Evolutionary conservation across 2,797 vertebrate species (phyloP).

Genomic region (Sciaenops ocellatus): DNA sequence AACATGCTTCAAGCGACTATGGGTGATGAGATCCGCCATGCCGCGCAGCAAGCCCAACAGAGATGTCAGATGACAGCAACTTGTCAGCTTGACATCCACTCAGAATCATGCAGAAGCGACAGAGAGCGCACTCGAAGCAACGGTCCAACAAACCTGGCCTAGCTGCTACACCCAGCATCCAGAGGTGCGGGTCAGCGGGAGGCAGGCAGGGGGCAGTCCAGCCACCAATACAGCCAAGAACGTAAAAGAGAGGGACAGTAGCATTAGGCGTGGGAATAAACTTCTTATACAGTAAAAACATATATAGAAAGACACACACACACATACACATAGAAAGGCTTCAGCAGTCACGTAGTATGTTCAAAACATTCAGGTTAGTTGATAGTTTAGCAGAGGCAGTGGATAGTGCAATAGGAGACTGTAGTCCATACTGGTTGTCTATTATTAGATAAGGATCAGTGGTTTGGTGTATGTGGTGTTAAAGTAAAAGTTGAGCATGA

Average conservation of each 20-base stretch:
- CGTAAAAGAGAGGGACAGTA: constrained; percentile 83
- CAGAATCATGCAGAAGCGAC: constrained; percentile 56
- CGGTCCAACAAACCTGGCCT: constrained; percentile 88
- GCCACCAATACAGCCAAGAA: constrained; percentile 64
- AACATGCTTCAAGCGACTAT: constrained; percentile 33
- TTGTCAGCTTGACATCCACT: constrained; percentile 26
- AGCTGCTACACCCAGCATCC: constrained; percentile 86
- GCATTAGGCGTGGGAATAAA: constrained; percentile 74
- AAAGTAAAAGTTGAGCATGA: constrained; percentile 13
- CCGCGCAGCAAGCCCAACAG: constrained; percentile 26
- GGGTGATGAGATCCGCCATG: constrained; percentile 8
- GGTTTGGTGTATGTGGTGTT: neutral
- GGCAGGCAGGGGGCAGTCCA: constrained; percentile 78
- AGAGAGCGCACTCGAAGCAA: constrained; percentile 56
- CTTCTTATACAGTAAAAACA: constrained; percentile 24
- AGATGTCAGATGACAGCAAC: constrained; percentile 23
- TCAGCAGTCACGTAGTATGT: constrained; percentile 30
- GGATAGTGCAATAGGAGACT: constrained; percentile 14
- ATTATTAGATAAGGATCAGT: constrained; percentile 19
- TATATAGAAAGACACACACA: constrained; percentile 11
- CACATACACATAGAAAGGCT: constrained; percentile 17
- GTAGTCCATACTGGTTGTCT: constrained; percentile 1
- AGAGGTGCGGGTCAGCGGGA: constrained; percentile 72
- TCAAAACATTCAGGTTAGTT: constrained; percentile 25
- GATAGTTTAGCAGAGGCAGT: constrained; percentile 3